Percentiles rank a stretch among this genome's conserved stretches.
phyloP scores from a whole-genome alignment of 2,888 invertebrate species.

The Sarcophaga carnaria region DNA sequence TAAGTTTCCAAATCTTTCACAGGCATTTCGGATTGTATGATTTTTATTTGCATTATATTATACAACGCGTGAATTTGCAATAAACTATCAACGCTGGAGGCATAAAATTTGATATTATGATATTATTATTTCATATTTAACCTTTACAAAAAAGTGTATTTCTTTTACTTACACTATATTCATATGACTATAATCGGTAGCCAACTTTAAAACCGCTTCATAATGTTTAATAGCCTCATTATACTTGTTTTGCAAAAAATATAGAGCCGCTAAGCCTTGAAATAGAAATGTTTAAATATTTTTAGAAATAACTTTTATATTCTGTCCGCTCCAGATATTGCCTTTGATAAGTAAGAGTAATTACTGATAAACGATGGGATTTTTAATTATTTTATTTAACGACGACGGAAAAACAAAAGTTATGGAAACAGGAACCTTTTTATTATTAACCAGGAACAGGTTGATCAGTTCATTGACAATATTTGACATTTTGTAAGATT shows the following conservation, averaged over 20 bases:
- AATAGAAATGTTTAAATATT: neutral
- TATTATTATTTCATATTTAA: neutral
- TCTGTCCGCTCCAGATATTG: too few relatives aligned
- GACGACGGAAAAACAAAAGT: too few relatives aligned
- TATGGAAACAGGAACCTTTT: too few relatives aligned
- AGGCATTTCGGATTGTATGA: slow-evolving; percentile 25
- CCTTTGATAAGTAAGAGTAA: neutral
- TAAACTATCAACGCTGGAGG: slow-evolving; percentile 84
- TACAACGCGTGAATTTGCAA: slow-evolving; percentile 86
- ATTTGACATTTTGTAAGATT: too few relatives aligned
- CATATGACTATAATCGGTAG: slow-evolving; percentile 75
- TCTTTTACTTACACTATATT: slow-evolving; percentile 74
- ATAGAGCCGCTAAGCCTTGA: slow-evolving; percentile 85
- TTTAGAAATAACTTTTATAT: neutral
- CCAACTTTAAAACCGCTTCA: slow-evolving; percentile 84
- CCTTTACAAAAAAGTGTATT: neutral
- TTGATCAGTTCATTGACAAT: too few relatives aligned
- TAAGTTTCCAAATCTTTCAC: slow-evolving; percentile 59
- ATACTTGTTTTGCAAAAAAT: slow-evolving; percentile 84
- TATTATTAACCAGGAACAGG: too few relatives aligned
- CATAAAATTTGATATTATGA: neutral
- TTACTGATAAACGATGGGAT: neutral
- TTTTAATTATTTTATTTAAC: too few relatives aligned
- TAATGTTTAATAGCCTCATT: slow-evolving; percentile 85
- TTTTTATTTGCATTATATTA: slow-evolving; percentile 84